Conservation (phyloP, 2,113 vertebrate genomes). For the Myodes glareolus region DNA sequence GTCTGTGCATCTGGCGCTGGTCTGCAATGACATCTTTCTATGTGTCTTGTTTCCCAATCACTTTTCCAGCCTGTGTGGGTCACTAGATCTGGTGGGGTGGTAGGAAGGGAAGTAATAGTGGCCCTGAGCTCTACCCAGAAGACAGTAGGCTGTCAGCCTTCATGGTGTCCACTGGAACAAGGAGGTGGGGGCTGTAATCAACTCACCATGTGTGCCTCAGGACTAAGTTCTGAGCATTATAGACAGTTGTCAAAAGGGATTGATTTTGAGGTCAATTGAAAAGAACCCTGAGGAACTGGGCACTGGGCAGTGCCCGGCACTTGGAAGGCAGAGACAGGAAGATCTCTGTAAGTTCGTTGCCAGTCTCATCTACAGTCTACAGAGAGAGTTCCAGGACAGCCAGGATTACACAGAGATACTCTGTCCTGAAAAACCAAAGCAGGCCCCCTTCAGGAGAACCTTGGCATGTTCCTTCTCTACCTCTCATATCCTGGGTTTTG, state of each 20-base stretch:
- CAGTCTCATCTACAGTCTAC: neutral
- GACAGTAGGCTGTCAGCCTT: conserved; percentile 36
- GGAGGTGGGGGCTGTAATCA: neutral
- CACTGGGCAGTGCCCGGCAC: neutral
- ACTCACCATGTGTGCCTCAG: neutral
- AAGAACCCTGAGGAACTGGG: neutral
- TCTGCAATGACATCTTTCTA: neutral
- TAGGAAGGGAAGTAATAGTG: neutral
- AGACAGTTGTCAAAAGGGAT: neutral
- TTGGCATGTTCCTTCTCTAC: neutral
- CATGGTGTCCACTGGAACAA: conserved; percentile 4
- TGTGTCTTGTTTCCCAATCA: neutral
- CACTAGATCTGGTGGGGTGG: neutral
- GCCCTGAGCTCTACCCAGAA: neutral
- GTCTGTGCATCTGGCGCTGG: conserved; percentile 56
- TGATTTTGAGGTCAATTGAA: neutral
- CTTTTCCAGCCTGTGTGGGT: conserved; percentile 18
- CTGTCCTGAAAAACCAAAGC: neutral
- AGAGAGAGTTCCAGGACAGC: neutral
- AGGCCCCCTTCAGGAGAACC: neutral
- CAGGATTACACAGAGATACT: neutral
- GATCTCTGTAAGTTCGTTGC: neutral
- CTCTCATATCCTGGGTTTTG: neutral
- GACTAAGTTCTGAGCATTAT: neutral
- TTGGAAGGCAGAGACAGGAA: neutral